These are phyloP conservation scores for Drosophila nigricruria DNA, from an alignment of 2,888 invertebrate genomes.

Conservation along the genomic window DNA sequence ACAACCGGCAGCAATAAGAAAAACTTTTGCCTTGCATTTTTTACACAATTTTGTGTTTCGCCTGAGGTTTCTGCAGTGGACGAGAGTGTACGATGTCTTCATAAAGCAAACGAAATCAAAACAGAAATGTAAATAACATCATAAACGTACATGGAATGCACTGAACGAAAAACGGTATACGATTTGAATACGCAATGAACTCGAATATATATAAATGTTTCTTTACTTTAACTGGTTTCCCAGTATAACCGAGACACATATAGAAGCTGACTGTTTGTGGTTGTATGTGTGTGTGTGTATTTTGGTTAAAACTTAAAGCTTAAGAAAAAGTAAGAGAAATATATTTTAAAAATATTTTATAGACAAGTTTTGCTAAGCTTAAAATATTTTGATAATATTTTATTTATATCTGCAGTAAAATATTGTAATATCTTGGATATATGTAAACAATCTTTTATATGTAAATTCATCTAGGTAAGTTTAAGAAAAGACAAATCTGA, in stretches of 20 bases:
- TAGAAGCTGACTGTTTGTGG: not conserved
- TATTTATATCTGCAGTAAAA: too few relatives aligned
- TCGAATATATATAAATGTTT: not conserved
- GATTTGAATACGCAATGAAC: not conserved
- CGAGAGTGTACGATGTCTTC: constrained; percentile 44
- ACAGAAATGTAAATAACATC: constrained; percentile 44
- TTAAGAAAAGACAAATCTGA: too few relatives aligned
- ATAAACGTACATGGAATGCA: constrained; percentile 32
- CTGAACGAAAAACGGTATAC: constrained; percentile 29
- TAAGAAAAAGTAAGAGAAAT: not conserved
- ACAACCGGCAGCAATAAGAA: constrained; percentile 43
- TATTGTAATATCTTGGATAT: too few relatives aligned
- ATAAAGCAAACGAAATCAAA: constrained; percentile 57
- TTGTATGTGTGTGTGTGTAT: not conserved
- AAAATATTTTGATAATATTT: not conserved
- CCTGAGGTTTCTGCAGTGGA: constrained; percentile 30
- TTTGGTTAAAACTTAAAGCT: not conserved
- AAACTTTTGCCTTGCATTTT: constrained; percentile 53
- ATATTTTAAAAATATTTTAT: not conserved
- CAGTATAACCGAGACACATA: not conserved
- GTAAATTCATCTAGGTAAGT: too few relatives aligned
- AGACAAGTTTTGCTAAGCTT: not conserved
- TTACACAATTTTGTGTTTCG: constrained; percentile 36
- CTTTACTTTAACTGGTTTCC: not conserved
- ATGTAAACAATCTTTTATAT: too few relatives aligned